These are phyloP conservation scores for Leptopilina myrica DNA, from an alignment of 2,888 invertebrate genomes.

Conservation along the genomic window DNA sequence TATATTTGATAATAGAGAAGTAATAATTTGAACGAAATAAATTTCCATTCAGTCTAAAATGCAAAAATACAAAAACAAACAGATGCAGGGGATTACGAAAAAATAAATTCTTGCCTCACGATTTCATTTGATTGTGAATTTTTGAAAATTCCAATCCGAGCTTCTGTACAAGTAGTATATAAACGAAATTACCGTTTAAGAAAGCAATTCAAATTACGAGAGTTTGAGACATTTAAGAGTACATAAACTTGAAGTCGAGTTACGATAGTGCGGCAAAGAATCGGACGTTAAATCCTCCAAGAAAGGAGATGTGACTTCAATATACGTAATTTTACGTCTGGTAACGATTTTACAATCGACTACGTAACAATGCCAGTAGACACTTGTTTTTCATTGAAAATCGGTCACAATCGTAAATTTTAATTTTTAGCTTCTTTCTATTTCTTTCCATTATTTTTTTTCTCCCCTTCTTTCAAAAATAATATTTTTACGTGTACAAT, in stretches of 20 bases:
- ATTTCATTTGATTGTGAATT: too few relatives aligned
- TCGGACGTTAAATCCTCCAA: conserved; percentile 22
- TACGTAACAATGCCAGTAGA: conserved; percentile 29
- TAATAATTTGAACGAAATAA: too few relatives aligned
- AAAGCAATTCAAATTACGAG: conserved; percentile 26
- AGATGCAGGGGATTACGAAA: too few relatives aligned
- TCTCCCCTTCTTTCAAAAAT: too few relatives aligned
- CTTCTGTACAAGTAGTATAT: too few relatives aligned
- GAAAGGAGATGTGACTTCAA: conserved; percentile 38
- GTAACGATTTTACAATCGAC: conserved; percentile 37
- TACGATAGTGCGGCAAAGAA: conserved; percentile 28
- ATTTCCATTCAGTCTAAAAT: too few relatives aligned
- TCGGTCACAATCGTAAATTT: conserved; percentile 23
- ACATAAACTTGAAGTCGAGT: conserved; percentile 31
- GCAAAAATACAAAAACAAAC: too few relatives aligned
- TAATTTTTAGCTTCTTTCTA: background rate
- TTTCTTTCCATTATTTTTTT: too few relatives aligned
- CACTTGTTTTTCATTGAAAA: conserved; percentile 17
- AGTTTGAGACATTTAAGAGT: conserved; percentile 26
- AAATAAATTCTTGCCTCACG: too few relatives aligned
- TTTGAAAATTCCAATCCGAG: too few relatives aligned
- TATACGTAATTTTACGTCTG: conserved; percentile 33
- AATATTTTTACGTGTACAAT: too few relatives aligned
- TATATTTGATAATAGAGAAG: too few relatives aligned
- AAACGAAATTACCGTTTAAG: conserved; percentile 3